Evolutionary conservation across 2,797 vertebrate species (phyloP), one percentile per base, ranked within the genome.

Genomic region (Sebastolobus alascanus): DNA sequence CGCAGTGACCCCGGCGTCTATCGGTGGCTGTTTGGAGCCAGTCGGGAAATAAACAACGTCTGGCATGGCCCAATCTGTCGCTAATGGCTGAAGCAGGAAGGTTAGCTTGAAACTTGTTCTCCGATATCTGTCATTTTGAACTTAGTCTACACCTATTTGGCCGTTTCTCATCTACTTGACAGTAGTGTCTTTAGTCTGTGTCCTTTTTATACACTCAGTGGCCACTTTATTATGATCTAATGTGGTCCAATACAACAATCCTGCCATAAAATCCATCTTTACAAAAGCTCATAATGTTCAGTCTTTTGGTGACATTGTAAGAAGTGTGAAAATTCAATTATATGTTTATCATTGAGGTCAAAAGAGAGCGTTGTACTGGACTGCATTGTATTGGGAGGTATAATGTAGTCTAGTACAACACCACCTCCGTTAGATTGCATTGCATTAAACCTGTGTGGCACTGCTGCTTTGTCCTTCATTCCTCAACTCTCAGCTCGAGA

Each of bases 41-140:
- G 22, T 22, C 27, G 2, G 50, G 31, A 64, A 31, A 86, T 82
- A 70, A 87, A 84, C 37, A 38, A 27, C 12, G 65, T 68, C 66
- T 69, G 64, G 27, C 56, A 63, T 33, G 63, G 35, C 27, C 46
- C 59, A 27, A 56, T 58, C 43, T 75, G 27, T 65, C 3, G 20
- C 56, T 56, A 63, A 52, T 76, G 79, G 56, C 65, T 73, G 43
- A 33, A 37, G 12, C 16, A 6, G 14, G 55, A 66, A 59, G 78
- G 65, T 63, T 56, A 54, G 63, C 37, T 22, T 13, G 7, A 60
- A 65, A 70, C 55, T 46, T 18, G 50, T 18, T 27, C 37, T 29
- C 10, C 6, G 1, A 54, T 64, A 64, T 67, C 35, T n/a, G n/a
- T 75, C 3, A 63, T 68, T 67, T 33, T n/a, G 25, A 56, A 71